A percentile compares a stretch with the other conserved stretches of the same genome.
phyloP scores from a whole-genome alignment of 2,113 vertebrate genomes.

The Setophaga coronata region DNA sequence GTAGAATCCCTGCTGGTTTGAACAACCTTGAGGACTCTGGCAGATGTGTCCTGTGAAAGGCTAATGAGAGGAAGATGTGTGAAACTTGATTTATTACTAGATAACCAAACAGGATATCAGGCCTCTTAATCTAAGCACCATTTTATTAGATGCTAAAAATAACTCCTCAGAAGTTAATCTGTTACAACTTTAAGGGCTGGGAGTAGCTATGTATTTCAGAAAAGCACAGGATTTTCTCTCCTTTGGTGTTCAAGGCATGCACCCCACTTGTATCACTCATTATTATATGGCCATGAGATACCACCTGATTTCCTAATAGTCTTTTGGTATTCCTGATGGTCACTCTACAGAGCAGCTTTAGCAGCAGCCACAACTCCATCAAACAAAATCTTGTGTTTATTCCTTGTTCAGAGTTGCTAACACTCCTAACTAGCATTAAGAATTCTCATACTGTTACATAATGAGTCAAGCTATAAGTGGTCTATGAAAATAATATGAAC shows the following conservation, averaged over 20 bases:
- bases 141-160: not conserved
- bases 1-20: not conserved
- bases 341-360: not conserved
- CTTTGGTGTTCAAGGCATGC: not conserved
- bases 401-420: not conserved
- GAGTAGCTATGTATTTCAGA: not conserved
- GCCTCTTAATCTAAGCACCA: not conserved
- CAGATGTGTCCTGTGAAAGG: not conserved
- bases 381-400: not conserved
- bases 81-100: conserved; percentile 27
- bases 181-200: not conserved
- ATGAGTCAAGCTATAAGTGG: not conserved
- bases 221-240: not conserved
- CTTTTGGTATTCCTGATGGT: not conserved
- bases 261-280: not conserved
- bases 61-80: not conserved
- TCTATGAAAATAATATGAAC: not conserved
- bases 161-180: not conserved
- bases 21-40: not conserved
- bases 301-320: not conserved
- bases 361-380: not conserved
- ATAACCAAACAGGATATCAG: not conserved
- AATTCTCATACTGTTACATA: not conserved
- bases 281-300: not conserved
- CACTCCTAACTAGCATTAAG: not conserved